Evolutionary conservation across 53 echinoderm and acorn worm genomes (phyloP), one percentile per base, ranked within the genome.

Genomic region (Astropecten irregularis): DNA sequence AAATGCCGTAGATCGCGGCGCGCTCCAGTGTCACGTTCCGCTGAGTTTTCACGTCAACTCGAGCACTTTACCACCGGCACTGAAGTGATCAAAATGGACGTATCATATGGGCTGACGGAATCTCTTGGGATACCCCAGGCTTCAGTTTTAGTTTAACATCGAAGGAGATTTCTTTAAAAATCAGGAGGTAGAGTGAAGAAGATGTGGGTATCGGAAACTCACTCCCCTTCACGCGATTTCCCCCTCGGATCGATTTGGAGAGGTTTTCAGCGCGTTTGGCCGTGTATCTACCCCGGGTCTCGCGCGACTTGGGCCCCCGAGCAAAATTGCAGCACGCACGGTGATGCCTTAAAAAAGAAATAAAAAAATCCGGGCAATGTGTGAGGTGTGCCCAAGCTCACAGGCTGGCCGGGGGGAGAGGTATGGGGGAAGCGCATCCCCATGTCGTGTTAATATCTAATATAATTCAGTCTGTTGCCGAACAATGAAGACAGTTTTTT

Each of bases 341-440:
- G 42, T 36, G 56, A n/a, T 50, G 56, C 36, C 57, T 9, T n/a
- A n/a, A n/a, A n/a, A n/a, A n/a, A n/a, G n/a, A n/a, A n/a, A n/a
- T n/a, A n/a, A n/a, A n/a, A n/a, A n/a, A n/a, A 23, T 23, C 40
- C 38, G 25, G n/a, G n/a, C n/a, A n/a, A 16, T 6, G 3, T 13
- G 49, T 71, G 42, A 39, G 21, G 1, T 29, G 49, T 71, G 49
- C 40, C 10, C 67, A n/a, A n/a, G n/a, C n/a, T n/a, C n/a, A n/a
- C n/a, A n/a, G n/a, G n/a, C n/a, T n/a, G n/a, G n/a, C n/a, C n/a
- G n/a, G n/a, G n/a, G n/a, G n/a, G n/a, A n/a, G n/a, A n/a, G n/a
- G n/a, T n/a, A n/a, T n/a, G n/a, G n/a, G n/a, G n/a, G 58, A 40
- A 44, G 62, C 61, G 62, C 79, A 79, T 79, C 61, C 79, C 79